Evolutionary conservation across 2,113 vertebrate species (phyloP).

Genomic region (Periophthalmus modestus): DNA sequence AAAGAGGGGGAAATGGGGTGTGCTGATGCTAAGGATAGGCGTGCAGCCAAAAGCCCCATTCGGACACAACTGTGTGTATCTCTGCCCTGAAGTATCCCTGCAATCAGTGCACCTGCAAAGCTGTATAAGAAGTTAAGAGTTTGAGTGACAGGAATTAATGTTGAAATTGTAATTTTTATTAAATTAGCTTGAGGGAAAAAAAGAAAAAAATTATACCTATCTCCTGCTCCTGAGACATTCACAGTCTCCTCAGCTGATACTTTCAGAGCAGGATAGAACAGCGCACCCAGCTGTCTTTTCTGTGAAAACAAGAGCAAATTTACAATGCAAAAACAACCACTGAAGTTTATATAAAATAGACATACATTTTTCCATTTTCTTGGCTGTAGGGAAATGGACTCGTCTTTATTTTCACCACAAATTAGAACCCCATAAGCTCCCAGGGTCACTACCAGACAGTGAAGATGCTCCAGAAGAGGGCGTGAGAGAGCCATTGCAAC

Average conservation of each 20-base stretch:
- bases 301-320: conserved; percentile 57
- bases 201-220: conserved; percentile 78
- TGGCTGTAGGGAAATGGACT: conserved; percentile 72
- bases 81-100: conserved; percentile 76
- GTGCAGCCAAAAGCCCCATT: conserved; percentile 83
- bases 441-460: conserved; percentile 84
- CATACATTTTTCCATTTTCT: conserved; percentile 67
- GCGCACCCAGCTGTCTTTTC: conserved; percentile 77
- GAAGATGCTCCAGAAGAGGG: conserved; percentile 85
- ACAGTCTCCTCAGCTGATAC: conserved; percentile 75
- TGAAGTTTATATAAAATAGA: neutral
- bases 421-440: conserved; percentile 81
- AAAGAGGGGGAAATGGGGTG: conserved; percentile 78
- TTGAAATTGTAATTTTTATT: neutral
- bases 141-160: neutral
- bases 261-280: conserved; percentile 81
- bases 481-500: conserved; percentile 75
- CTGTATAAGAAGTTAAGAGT: conserved; percentile 59
- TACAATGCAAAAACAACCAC: neutral
- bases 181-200: neutral
- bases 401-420: conserved; percentile 77
- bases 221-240: conserved; percentile 90
- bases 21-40: conserved; percentile 74
- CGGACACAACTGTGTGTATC: conserved; percentile 80
- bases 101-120: conserved; percentile 84